Evolutionary conservation across 1,140 invertebrate genomes (phyloP).

Genomic region (Proctacanthus coquilletti): DNA sequence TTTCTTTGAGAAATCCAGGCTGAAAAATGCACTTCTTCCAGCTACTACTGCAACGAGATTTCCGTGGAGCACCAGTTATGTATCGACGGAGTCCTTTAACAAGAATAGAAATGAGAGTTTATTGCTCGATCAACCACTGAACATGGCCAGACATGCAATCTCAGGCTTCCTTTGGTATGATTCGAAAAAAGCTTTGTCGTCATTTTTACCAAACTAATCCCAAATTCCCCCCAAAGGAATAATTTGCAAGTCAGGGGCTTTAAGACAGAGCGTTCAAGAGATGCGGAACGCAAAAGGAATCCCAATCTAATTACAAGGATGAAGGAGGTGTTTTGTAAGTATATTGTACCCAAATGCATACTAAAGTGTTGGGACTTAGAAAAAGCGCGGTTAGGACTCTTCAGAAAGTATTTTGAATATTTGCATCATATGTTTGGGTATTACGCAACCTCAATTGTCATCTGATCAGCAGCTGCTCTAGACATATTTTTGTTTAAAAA

Average conservation of each 20-base stretch:
- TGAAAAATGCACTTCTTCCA: background rate
- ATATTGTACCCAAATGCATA: conserved; percentile 9
- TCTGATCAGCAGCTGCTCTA: background rate
- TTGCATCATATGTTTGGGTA: conserved; percentile 12
- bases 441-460: background rate
- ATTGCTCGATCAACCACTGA: no score
- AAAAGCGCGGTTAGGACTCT: conserved; percentile 17
- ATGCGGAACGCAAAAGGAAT: conserved; percentile 51
- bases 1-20: background rate
- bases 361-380: conserved; percentile 2
- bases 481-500: background rate
- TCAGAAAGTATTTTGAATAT: conserved; percentile 13
- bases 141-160: no score
- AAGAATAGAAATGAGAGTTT: background rate
- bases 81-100: background rate
- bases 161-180: no score
- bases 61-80: background rate
- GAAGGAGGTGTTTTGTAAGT: conserved; percentile 38
- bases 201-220: no score
- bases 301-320: conserved; percentile 42
- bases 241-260: no score
- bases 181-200: no score
- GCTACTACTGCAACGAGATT: background rate
- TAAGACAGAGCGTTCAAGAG: conserved; percentile 55
- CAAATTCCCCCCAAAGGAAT: no score